Conservation (phyloP, 2,113 vertebrate genomes). For the Zeus faber region DNA sequence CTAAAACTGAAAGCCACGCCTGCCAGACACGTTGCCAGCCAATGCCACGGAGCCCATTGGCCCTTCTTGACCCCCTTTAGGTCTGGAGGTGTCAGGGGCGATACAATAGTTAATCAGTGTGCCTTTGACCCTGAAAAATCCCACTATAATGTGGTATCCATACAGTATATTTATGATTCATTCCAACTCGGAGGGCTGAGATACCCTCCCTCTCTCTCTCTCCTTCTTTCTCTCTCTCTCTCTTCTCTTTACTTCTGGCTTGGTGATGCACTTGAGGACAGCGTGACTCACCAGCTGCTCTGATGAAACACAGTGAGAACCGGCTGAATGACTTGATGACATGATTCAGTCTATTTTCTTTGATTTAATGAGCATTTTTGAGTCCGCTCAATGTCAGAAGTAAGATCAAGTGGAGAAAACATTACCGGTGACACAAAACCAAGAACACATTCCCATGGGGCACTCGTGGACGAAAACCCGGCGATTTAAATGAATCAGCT, state of each 20-base stretch:
- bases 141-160: slow-evolving; percentile 17
- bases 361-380: no score
- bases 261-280: slow-evolving; percentile 25
- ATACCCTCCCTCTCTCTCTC: not conserved
- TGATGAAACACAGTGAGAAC: slow-evolving; percentile 21
- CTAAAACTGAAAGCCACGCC: no score
- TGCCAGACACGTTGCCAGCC: no score
- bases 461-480: slow-evolving; percentile 25
- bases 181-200: no score
- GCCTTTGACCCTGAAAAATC: slow-evolving; percentile 34
- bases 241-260: not conserved
- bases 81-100: slow-evolving; percentile 28
- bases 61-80: no score
- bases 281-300: slow-evolving; percentile 36
- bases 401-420: not conserved
- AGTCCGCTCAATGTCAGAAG: slow-evolving; percentile 1
- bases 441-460: not conserved
- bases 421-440: not conserved
- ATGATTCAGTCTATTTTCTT: slow-evolving; percentile 30
- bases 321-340: slow-evolving; percentile 21
- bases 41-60: no score
- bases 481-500: slow-evolving; percentile 40
- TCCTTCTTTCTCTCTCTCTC: not conserved
- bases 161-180: slow-evolving; percentile 2
- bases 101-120: slow-evolving; percentile 13